Evolutionary conservation across 2,888 invertebrate species (phyloP).

Genomic region (Bibio marci): DNA sequence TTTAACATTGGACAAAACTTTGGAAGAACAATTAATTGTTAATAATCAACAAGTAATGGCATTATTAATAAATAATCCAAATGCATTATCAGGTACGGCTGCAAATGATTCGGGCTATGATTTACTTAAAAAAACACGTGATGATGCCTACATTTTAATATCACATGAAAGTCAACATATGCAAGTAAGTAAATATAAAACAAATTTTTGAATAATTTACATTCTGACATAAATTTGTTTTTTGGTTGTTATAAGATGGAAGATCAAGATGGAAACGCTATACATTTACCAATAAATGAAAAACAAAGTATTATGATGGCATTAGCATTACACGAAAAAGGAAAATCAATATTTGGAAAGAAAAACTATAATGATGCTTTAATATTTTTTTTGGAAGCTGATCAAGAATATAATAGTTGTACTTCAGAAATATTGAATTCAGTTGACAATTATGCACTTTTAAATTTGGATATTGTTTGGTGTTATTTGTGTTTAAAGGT

Average conservation of each 20-base stretch:
- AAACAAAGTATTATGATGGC: constrained; percentile 53
- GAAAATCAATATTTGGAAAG: constrained; percentile 44
- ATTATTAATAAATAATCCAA: constrained; percentile 31
- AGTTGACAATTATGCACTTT: constrained; percentile 69
- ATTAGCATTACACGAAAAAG: constrained; percentile 66
- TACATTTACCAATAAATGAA: constrained; percentile 53
- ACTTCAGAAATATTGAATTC: constrained; percentile 33
- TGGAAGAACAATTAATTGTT: constrained; percentile 43
- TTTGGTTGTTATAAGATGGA: too few relatives aligned
- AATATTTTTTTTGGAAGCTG: constrained; percentile 60
- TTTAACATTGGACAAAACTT: constrained; percentile 31
- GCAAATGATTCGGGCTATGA: too few relatives aligned
- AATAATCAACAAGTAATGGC: constrained; percentile 54
- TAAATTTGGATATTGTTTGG: constrained; percentile 80
- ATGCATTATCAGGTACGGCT: constrained; percentile 13
- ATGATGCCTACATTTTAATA: too few relatives aligned
- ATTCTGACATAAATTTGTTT: too few relatives aligned
- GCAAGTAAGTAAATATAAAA: too few relatives aligned
- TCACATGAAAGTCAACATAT: too few relatives aligned
- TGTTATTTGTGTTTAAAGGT: constrained; percentile 56
- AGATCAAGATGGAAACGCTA: constrained; percentile 54
- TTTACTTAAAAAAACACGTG: too few relatives aligned
- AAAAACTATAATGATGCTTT: constrained; percentile 52
- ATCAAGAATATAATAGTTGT: constrained; percentile 42
- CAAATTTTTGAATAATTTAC: too few relatives aligned